These are phyloP conservation scores for Pediacus dermestoides DNA, from an alignment of 2,888 invertebrate species.

Conservation along the genomic window DNA sequence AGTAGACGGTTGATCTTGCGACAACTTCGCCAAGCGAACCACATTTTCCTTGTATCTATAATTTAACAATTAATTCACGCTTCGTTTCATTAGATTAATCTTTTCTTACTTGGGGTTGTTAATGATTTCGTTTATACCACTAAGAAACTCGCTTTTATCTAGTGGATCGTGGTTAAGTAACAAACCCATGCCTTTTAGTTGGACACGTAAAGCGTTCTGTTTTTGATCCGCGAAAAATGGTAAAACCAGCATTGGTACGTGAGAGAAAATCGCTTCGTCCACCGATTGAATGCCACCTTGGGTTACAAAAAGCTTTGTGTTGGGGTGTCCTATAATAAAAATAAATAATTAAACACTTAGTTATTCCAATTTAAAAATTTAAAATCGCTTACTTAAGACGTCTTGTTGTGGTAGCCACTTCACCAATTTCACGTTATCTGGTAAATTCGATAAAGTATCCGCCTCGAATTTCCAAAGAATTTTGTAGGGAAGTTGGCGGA, in stretches of 20 bases:
- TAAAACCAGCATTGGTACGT: slow-evolving; percentile 15
- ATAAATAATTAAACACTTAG: slow-evolving; percentile 18
- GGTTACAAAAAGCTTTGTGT: slow-evolving; percentile 15
- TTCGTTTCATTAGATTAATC: too few species aligned
- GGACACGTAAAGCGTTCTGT: slow-evolving; percentile 17
- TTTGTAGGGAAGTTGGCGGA: slow-evolving; percentile 19
- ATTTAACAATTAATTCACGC: too few species aligned
- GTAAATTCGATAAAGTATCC: slow-evolving; percentile 11
- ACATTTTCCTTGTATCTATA: slow-evolving; percentile 32
- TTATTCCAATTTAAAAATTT: too few species aligned
- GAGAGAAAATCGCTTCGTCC: slow-evolving; percentile 14
- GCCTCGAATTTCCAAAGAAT: slow-evolving; percentile 23
- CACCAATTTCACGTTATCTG: slow-evolving; percentile 18
- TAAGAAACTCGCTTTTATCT: slow-evolving; percentile 27
- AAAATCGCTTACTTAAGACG: slow-evolving; percentile 22
- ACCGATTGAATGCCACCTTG: slow-evolving; percentile 17
- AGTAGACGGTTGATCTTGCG: slow-evolving; percentile 29
- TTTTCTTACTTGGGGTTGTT: slow-evolving; percentile 32
- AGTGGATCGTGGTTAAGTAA: slow-evolving; percentile 25
- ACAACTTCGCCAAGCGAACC: slow-evolving; percentile 18
- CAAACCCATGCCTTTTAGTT: slow-evolving; percentile 24
- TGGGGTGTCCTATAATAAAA: slow-evolving; percentile 14
- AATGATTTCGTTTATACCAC: slow-evolving; percentile 33
- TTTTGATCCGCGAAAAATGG: slow-evolving; percentile 28
- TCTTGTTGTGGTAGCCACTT: slow-evolving; percentile 21